These are phyloP conservation scores for Limnephilus marmoratus DNA, from an alignment of 2,888 invertebrate species.

Conservation along the genomic window DNA sequence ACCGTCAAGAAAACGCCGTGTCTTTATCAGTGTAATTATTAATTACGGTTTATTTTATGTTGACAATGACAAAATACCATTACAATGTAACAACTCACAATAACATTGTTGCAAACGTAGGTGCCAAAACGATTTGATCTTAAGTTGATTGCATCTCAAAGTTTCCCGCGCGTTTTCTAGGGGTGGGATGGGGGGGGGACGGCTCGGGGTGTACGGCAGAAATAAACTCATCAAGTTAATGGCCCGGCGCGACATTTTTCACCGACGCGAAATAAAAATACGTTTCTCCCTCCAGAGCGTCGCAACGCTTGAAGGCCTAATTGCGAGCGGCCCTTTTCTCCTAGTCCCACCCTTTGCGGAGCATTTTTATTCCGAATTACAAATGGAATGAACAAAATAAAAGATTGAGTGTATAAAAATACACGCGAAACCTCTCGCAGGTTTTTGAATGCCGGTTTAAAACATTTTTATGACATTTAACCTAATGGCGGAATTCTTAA, in stretches of 20 bases:
- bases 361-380: constrained; percentile 41
- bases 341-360: constrained; percentile 31
- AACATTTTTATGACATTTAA: constrained; percentile 16
- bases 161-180: neutral
- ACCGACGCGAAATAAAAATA: constrained; percentile 64
- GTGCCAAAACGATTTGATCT: neutral
- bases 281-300: constrained; percentile 55
- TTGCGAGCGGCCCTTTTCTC: constrained; percentile 61
- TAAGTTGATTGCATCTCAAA: constrained; percentile 24
- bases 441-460: neutral
- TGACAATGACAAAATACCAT: neutral
- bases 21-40: neutral
- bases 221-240: constrained; percentile 66
- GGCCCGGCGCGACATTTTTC: constrained; percentile 65
- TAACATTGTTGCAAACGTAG: neutral
- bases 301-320: constrained; percentile 58
- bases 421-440: neutral
- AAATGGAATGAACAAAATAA: constrained; percentile 36
- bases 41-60: neutral
- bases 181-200: neutral
- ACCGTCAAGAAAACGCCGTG: too few species aligned
- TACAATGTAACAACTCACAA: neutral
- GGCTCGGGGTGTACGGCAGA: constrained; percentile 61
- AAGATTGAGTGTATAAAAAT: constrained; percentile 26
- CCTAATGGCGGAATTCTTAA: neutral